These are phyloP conservation scores for Eurystomus gularis DNA, from an alignment of 2,113 vertebrate species.

Conservation along the genomic window DNA sequence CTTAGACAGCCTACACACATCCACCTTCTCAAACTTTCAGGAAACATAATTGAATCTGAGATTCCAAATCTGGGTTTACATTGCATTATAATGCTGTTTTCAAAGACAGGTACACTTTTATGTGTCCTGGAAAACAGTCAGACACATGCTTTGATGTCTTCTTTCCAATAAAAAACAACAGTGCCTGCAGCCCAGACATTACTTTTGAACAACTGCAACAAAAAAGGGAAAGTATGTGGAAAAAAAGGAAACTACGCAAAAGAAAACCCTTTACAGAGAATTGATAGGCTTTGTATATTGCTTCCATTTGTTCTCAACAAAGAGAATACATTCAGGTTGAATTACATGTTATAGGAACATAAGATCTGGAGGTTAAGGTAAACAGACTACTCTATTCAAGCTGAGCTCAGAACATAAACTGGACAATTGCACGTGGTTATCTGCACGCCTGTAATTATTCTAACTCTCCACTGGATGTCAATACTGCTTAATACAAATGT, in stretches of 20 bases:
- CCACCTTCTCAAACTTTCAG: neutral
- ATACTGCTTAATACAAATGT: slow-evolving; percentile 74
- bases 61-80: neutral
- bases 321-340: neutral
- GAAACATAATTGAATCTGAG: neutral
- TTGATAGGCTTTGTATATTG: neutral
- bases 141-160: neutral
- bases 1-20: accelerated
- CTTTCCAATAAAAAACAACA: neutral
- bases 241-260: neutral
- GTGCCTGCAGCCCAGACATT: neutral
- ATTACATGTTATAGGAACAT: neutral
- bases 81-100: neutral
- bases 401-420: neutral
- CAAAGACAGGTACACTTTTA: neutral
- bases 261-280: neutral
- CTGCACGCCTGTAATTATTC: slow-evolving; percentile 73
- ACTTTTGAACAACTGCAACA: neutral
- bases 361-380: neutral
- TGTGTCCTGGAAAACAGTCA: neutral
- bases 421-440: neutral
- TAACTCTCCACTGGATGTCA: slow-evolving; percentile 81
- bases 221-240: neutral
- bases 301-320: neutral
- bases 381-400: neutral